phyloP scores from a whole-genome alignment of 1,140 invertebrate genomes.

The Drosophila insularis region DNA sequence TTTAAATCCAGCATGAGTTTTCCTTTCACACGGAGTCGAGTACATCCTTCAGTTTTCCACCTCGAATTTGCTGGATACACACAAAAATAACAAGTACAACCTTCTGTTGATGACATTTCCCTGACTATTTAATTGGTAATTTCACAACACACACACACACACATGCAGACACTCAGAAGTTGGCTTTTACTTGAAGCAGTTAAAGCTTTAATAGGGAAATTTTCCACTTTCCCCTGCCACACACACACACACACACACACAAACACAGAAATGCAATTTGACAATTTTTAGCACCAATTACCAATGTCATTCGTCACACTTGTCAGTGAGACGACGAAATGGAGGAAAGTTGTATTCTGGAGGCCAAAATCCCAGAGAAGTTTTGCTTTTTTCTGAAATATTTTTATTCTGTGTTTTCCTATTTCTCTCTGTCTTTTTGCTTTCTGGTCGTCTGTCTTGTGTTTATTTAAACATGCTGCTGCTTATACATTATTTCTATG shows the following conservation, averaged over 20 bases:
- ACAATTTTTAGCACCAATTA: slow-evolving; percentile 69
- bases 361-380: slow-evolving; percentile 1
- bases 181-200: slow-evolving; percentile 9
- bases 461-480: slow-evolving; percentile 58
- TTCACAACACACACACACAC: not conserved
- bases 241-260: not conserved
- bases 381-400: not conserved
- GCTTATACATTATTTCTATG: slow-evolving; percentile 55
- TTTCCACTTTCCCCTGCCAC: not conserved
- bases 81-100: slow-evolving; percentile 5
- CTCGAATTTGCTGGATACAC: not conserved
- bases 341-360: not conserved
- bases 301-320: slow-evolving; percentile 59
- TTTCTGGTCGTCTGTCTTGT: slow-evolving; percentile 31
- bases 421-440: not conserved
- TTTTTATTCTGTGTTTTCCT: not conserved
- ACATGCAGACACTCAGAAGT: not conserved
- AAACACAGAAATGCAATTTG: slow-evolving; percentile 38
- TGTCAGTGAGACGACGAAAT: slow-evolving; percentile 22
- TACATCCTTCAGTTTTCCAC: not conserved
- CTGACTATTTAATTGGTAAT: slow-evolving; percentile 15
- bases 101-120: slow-evolving; percentile 25
- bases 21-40: not conserved
- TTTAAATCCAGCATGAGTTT: not conserved
- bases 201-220: slow-evolving; percentile 39